These are phyloP conservation scores for Epinephelus malabaricus DNA, from an alignment of 2,797 vertebrate species.

Conservation along the genomic window DNA sequence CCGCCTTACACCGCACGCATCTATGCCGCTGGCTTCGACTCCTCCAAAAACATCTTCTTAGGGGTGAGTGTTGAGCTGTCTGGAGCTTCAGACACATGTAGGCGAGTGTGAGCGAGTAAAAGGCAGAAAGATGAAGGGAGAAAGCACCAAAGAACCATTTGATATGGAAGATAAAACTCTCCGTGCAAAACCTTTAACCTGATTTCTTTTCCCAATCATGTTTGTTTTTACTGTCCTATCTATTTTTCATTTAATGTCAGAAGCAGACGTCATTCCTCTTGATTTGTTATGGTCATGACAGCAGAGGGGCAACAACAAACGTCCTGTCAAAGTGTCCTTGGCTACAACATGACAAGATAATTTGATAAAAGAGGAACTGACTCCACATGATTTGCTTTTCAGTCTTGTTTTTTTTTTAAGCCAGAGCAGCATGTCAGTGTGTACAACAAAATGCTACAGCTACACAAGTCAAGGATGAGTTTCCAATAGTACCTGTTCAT, in stretches of 20 bases:
- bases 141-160: not conserved
- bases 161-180: not conserved
- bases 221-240: not conserved
- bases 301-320: not conserved
- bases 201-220: not conserved
- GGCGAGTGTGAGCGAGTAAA: not conserved
- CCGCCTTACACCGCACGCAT: constrained; percentile 96
- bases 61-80: constrained; percentile 88
- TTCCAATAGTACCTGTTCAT: not conserved
- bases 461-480: not conserved
- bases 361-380: not conserved
- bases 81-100: not conserved
- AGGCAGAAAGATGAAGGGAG: not conserved
- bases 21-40: constrained; percentile 98
- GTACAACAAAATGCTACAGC: not conserved
- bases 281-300: not conserved
- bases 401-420: not conserved
- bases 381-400: not conserved
- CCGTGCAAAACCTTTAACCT: not conserved
- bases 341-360: not conserved
- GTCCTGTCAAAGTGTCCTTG: not conserved
- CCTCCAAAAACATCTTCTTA: constrained; percentile 99
- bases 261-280: not conserved
- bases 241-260: constrained; percentile 1
- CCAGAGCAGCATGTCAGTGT: not conserved